phyloP scores from a whole-genome alignment of 2,888 invertebrate genomes.

The Ethmia dodecea region DNA sequence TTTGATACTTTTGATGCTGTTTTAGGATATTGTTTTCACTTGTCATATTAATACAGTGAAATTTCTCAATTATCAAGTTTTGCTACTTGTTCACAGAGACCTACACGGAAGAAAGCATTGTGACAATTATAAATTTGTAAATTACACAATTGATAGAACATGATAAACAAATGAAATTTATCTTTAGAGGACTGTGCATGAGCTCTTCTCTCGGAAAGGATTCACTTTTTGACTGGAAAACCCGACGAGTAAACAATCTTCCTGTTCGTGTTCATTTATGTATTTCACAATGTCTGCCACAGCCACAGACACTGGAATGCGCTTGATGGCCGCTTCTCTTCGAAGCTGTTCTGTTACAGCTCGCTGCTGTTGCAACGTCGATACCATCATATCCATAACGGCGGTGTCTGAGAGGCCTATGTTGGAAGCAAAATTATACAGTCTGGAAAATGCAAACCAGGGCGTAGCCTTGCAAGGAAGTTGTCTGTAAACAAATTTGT shows the following conservation, averaged over 20 bases:
- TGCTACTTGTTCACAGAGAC: too few relatives aligned
- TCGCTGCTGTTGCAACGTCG: constrained; percentile 95
- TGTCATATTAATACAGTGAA: too few relatives aligned
- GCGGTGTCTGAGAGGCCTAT: constrained; percentile 93
- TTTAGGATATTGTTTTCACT: too few relatives aligned
- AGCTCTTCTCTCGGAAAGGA: constrained; percentile 96
- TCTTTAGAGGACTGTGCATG: constrained; percentile 88
- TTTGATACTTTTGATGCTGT: too few relatives aligned
- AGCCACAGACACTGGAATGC: constrained; percentile 93
- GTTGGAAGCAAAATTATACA: constrained; percentile 75
- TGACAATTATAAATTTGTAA: neutral
- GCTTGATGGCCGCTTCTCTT: constrained; percentile 91
- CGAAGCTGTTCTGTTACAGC: constrained; percentile 95
- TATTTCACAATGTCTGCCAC: constrained; percentile 94
- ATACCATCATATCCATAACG: constrained; percentile 96
- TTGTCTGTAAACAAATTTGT: too few relatives aligned
- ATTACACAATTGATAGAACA: neutral
- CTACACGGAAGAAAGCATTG: too few relatives aligned
- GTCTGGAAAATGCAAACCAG: constrained; percentile 47
- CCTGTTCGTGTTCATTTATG: constrained; percentile 93
- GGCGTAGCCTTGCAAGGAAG: constrained; percentile 71
- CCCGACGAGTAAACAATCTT: constrained; percentile 94
- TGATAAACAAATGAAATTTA: neutral
- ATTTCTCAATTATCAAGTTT: too few relatives aligned
- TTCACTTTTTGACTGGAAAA: constrained; percentile 96